Percentiles rank a stretch among this genome's conserved stretches.
These are phyloP conservation scores for Ispidina lecontei DNA, from an alignment of 2,797 vertebrate genomes.

Conservation along the genomic window DNA sequence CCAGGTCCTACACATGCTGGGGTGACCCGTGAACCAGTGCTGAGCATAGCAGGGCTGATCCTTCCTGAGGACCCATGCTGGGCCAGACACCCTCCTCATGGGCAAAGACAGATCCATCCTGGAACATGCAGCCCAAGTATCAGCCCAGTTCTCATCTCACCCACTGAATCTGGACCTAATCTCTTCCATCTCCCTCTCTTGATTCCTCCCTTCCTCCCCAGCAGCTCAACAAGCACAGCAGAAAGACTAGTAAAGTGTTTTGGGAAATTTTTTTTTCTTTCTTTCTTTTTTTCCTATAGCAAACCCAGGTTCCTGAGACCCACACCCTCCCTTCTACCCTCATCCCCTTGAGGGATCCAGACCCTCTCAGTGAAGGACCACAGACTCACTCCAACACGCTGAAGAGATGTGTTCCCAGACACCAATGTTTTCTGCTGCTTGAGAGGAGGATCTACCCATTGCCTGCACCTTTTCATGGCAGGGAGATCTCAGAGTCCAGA, in stretches of 20 bases:
- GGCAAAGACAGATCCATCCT: background rate
- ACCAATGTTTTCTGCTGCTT: background rate
- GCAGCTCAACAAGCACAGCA: background rate
- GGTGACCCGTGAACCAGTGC: too few relatives aligned
- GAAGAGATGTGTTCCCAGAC: accelerated
- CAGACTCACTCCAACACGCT: background rate
- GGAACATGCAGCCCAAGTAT: background rate
- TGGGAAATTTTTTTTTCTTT: too few relatives aligned
- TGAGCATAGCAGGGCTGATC: background rate
- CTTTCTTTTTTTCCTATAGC: background rate
- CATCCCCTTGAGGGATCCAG: background rate
- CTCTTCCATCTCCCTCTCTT: background rate
- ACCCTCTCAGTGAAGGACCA: background rate
- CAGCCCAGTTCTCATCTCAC: background rate
- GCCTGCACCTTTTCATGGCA: background rate
- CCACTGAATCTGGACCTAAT: accelerated
- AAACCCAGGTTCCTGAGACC: background rate
- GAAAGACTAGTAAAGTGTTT: background rate
- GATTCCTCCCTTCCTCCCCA: background rate
- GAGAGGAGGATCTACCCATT: background rate
- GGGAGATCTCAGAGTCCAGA: background rate
- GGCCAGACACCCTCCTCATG: background rate
- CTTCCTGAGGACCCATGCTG: background rate
- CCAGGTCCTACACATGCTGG: background rate
- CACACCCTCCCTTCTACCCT: background rate